These are phyloP conservation scores for Agapornis roseicollis DNA, from an alignment of 2,113 vertebrate genomes.

Conservation along the genomic window DNA sequence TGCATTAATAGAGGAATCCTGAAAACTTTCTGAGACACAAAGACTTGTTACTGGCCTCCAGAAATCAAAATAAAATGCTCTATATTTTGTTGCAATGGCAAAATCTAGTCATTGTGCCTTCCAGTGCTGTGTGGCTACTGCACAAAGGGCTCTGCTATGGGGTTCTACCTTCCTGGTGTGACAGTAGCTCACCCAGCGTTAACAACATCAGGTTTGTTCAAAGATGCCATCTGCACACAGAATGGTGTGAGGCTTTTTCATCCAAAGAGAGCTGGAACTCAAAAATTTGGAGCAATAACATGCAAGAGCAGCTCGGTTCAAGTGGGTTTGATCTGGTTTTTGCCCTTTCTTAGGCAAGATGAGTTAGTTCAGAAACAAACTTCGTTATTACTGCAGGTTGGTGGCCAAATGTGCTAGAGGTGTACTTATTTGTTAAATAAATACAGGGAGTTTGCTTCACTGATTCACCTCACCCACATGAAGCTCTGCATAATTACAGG, in stretches of 20 bases:
- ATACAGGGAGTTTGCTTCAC: slow-evolving; percentile 5
- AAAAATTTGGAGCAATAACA: background rate
- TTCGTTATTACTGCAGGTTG: background rate
- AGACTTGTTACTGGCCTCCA: background rate
- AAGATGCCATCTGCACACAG: background rate
- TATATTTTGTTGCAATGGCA: background rate
- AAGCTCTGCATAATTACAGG: slow-evolving; percentile 40
- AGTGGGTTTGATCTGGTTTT: background rate
- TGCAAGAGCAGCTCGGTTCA: background rate
- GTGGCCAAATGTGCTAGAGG: background rate
- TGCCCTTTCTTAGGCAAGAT: slow-evolving; percentile 36
- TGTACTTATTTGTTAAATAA: slow-evolving; percentile 59
- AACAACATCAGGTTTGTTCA: background rate
- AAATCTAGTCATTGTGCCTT: background rate
- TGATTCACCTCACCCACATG: slow-evolving; percentile 14
- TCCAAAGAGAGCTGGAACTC: background rate
- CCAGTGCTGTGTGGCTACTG: background rate
- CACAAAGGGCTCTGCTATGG: background rate
- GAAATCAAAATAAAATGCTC: background rate
- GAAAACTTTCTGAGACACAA: background rate
- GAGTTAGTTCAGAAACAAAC: slow-evolving; percentile 16
- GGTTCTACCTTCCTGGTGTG: background rate
- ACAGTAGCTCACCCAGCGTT: background rate
- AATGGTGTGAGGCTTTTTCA: background rate
- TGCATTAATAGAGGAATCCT: background rate